Evolutionary conservation across 2,797 vertebrate genomes (phyloP).

Genomic region (Spinibarbus caldwelli): DNA sequence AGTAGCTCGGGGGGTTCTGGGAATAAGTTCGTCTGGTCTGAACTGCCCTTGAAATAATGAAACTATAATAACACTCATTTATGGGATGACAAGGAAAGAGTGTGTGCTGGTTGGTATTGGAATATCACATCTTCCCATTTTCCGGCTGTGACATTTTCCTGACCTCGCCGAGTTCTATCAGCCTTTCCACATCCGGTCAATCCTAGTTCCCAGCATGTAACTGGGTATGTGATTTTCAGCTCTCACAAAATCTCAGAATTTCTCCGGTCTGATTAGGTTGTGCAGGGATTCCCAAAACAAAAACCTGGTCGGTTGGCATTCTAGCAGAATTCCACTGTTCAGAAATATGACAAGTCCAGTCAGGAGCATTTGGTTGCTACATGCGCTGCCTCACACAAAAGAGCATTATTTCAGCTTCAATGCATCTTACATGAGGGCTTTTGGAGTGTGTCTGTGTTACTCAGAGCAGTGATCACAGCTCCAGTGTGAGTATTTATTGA

Average conservation of each 20-base stretch:
- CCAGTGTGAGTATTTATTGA: not conserved
- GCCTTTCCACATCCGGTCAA: slow-evolving; percentile 53
- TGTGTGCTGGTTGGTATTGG: slow-evolving; percentile 54
- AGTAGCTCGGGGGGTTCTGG: not conserved
- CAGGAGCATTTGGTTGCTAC: slow-evolving; percentile 5
- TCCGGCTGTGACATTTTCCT: slow-evolving; percentile 60
- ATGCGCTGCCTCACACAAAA: not conserved
- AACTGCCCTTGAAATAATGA: slow-evolving; percentile 10
- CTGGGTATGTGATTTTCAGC: not conserved
- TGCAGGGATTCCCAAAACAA: not conserved
- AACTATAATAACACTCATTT: slow-evolving; percentile 14
- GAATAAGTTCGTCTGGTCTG: not conserved
- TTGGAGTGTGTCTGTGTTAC: not conserved
- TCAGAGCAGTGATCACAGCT: not conserved
- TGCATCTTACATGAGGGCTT: slow-evolving; percentile 1
- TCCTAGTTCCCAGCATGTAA: slow-evolving; percentile 35
- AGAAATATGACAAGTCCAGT: slow-evolving; percentile 25
- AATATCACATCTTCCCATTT: slow-evolving; percentile 68
- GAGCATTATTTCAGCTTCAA: not conserved
- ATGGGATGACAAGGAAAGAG: not conserved
- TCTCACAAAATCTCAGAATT: slow-evolving; percentile 38
- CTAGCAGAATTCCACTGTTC: not conserved
- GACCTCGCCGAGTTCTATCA: slow-evolving; percentile 31
- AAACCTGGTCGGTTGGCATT: not conserved
- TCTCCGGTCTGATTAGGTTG: not conserved